These are phyloP conservation scores for Pedicia rivosa DNA, from an alignment of 2,888 invertebrate species.

Conservation along the genomic window DNA sequence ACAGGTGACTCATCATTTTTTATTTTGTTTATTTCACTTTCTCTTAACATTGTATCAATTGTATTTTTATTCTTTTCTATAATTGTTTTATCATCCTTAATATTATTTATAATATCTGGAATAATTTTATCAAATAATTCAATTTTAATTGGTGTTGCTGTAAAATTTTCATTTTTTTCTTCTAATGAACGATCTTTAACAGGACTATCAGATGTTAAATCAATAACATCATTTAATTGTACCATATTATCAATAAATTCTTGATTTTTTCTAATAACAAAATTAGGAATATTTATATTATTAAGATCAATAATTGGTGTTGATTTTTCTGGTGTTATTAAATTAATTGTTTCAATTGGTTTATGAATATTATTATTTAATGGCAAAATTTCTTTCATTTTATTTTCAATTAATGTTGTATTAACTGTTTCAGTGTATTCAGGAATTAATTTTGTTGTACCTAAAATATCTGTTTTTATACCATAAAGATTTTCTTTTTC, in stretches of 20 bases:
- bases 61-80: slow-evolving; percentile 6
- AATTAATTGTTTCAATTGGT: slow-evolving; percentile 26
- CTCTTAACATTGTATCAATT: slow-evolving; percentile 8
- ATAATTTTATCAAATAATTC: slow-evolving; percentile 8
- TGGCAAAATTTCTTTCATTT: too few relatives aligned
- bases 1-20: slow-evolving; percentile 10
- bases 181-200: slow-evolving; percentile 15
- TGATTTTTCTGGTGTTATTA: slow-evolving; percentile 24
- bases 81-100: slow-evolving; percentile 1
- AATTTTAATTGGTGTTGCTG: slow-evolving; percentile 26
- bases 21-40: slow-evolving; percentile 9
- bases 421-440: slow-evolving; percentile 26
- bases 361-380: slow-evolving; percentile 13
- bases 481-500: slow-evolving; percentile 15
- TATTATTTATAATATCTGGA: not conserved
- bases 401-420: slow-evolving; percentile 22
- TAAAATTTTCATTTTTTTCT: slow-evolving; percentile 26
- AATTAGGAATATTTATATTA: slow-evolving; percentile 19
- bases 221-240: slow-evolving; percentile 8
- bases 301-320: slow-evolving; percentile 23
- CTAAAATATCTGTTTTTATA: not conserved
- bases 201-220: slow-evolving; percentile 9
- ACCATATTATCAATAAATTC: slow-evolving; percentile 17
- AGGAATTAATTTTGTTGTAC: slow-evolving; percentile 24
- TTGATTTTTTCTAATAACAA: slow-evolving; percentile 16